Evolutionary conservation across 37 sponge, comb jelly and placozoan species (phyloP), one percentile per base, ranked within the genome.

Genomic region (Halichondria panicea): DNA sequence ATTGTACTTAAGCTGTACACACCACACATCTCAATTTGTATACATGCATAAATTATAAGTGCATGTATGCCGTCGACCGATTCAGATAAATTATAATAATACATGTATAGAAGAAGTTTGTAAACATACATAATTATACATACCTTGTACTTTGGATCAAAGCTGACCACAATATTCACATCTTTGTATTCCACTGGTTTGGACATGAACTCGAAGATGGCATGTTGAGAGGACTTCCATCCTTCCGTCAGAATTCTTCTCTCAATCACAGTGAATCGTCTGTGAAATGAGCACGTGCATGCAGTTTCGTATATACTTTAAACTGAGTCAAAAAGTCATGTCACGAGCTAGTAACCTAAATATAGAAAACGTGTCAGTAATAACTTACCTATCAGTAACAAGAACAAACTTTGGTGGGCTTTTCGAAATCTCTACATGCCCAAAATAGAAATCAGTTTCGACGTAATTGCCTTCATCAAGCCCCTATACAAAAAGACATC

Each of bases 381-480:
- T 48, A 19, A 27, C 5, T 40, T 50, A 84, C 79, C 74, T 73
- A 56, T 86, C 79, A 19, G 80, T 86, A 32, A 72, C 81, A 2
- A 86, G 55, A 1, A 86, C 44, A 8, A 86, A 73, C 28, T 55
- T 46, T 18, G 52, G 40, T 42, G 71, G 72, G 34, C 80, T 86
- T 0, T 56, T 42, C 21, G 74, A 60, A 6, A 79, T 55, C 58
- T 86, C 37, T 30, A 79, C 31, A 31, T 86, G 87, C 0, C 75
- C 81, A 39, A 84, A 32, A 39, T 80, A 74, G 71, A 50, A 86
- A 30, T 78, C 79, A 3, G 48, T 22, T 9, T 86, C 81, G 39
- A 72, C 79, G 31, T 45, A 86, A 9, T 43, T 64, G 6, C 87
- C 87, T 38, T 86, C 87, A 79, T 86, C 75, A 39, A 76, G 62